Conservation (phyloP, 1,140 invertebrate genomes). For the Cydia fagiglandana region DNA sequence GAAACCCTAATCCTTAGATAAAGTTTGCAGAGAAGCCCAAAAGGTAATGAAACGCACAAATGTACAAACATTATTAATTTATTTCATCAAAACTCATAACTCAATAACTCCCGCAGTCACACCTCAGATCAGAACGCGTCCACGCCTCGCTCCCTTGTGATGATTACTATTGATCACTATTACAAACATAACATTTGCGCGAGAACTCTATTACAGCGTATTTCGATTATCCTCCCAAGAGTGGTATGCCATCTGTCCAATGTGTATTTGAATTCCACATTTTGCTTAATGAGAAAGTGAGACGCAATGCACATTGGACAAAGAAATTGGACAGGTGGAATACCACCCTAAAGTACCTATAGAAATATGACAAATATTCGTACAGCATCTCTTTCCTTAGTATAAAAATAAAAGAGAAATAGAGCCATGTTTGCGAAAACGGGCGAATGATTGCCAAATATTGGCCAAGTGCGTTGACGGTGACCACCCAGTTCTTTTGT, state of each 20-base stretch:
- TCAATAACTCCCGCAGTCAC: slow-evolving; percentile 37
- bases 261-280: too few species aligned
- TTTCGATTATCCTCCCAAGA: not conserved
- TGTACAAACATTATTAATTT: slow-evolving; percentile 53
- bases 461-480: not conserved
- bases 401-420: too few species aligned
- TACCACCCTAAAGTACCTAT: not conserved
- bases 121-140: slow-evolving; percentile 42
- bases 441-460: not conserved
- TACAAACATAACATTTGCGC: slow-evolving; percentile 2
- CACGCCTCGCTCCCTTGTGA: slow-evolving; percentile 32
- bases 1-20: not conserved
- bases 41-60: slow-evolving; percentile 34
- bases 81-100: slow-evolving; percentile 43
- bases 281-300: too few species aligned
- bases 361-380: too few species aligned
- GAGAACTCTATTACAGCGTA: not conserved
- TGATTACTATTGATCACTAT: slow-evolving; percentile 10
- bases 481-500: not conserved
- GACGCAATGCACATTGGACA: too few species aligned
- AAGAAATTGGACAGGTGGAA: too few species aligned
- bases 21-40: not conserved
- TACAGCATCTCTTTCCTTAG: too few species aligned
- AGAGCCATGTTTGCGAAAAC: too few species aligned
- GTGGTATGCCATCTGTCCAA: too few species aligned